Evolutionary conservation across 2,888 invertebrate species (phyloP).

Genomic region (Pandemis cinnamomeana): DNA sequence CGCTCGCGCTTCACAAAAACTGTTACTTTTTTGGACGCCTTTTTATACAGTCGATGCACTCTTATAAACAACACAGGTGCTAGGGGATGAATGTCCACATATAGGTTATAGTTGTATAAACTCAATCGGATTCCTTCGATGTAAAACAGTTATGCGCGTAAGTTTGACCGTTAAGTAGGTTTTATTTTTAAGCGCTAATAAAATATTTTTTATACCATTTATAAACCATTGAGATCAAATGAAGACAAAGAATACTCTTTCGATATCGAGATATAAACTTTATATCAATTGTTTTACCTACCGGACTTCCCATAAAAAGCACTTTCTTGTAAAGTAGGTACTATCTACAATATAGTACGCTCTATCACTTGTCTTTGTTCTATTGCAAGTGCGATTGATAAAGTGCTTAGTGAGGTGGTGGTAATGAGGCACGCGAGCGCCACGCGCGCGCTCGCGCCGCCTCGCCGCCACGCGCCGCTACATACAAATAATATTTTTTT

Average conservation of each 20-base stretch:
- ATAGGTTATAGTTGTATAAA: slow-evolving; percentile 73
- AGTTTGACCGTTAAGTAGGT: neutral
- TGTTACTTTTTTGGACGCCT: slow-evolving; percentile 78
- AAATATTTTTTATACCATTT: too few relatives aligned
- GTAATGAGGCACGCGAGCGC: slow-evolving; percentile 41
- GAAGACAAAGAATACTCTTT: neutral
- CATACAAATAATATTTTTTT: neutral
- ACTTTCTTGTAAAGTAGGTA: neutral
- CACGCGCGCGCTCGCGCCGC: slow-evolving; percentile 29
- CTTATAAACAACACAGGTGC: slow-evolving; percentile 85
- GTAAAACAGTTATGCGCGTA: neutral
- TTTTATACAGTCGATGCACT: slow-evolving; percentile 79
- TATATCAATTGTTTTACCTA: too few relatives aligned
- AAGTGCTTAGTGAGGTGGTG: slow-evolving; percentile 26
- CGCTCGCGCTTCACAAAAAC: slow-evolving; percentile 82
- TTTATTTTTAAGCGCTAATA: neutral
- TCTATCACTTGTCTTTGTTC: neutral
- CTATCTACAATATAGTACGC: neutral
- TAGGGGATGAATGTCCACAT: slow-evolving; percentile 79
- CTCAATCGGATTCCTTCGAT: slow-evolving; percentile 19
- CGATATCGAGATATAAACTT: too few relatives aligned
- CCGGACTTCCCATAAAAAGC: too few relatives aligned
- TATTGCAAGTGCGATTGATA: slow-evolving; percentile 25
- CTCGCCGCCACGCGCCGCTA: slow-evolving; percentile 13
- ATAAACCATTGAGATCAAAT: too few relatives aligned